phyloP scores from a whole-genome alignment of 2,888 invertebrate species.

The Chrysolina americana region DNA sequence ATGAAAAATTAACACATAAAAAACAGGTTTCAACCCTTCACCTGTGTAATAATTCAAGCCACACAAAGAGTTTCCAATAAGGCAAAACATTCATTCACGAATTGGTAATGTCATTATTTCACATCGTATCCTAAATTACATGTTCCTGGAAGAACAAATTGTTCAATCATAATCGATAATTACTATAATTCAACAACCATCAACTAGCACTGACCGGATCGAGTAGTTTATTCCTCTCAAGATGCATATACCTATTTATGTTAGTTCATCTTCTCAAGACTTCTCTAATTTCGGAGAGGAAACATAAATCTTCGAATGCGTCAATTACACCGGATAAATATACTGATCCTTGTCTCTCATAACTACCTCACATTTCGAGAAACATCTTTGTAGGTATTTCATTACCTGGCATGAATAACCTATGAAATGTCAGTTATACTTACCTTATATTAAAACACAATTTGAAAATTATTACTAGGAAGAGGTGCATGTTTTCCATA shows the following conservation, averaged over 20 bases:
- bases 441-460: too few species aligned
- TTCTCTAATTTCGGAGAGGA: constrained; percentile 55
- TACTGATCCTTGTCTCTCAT: constrained; percentile 44
- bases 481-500: too few species aligned
- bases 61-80: too few species aligned
- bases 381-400: constrained; percentile 14
- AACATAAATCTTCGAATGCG: constrained; percentile 54
- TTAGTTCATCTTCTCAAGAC: constrained; percentile 36
- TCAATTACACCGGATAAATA: constrained; percentile 53
- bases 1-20: too few species aligned
- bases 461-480: too few species aligned
- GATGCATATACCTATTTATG: constrained; percentile 41
- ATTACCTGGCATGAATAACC: background rate
- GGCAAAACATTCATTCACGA: background rate
- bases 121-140: background rate
- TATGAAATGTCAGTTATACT: too few species aligned
- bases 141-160: background rate
- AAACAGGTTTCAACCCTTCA: too few species aligned
- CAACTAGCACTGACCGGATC: background rate
- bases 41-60: too few species aligned
- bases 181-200: constrained; percentile 1
- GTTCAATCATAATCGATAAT: constrained; percentile 4
- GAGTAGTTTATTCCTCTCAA: constrained; percentile 11
- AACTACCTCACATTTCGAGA: constrained; percentile 29
- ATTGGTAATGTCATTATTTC: background rate